Conservation (phyloP, 2,113 vertebrate species). For the Pungitius pungitius region DNA sequence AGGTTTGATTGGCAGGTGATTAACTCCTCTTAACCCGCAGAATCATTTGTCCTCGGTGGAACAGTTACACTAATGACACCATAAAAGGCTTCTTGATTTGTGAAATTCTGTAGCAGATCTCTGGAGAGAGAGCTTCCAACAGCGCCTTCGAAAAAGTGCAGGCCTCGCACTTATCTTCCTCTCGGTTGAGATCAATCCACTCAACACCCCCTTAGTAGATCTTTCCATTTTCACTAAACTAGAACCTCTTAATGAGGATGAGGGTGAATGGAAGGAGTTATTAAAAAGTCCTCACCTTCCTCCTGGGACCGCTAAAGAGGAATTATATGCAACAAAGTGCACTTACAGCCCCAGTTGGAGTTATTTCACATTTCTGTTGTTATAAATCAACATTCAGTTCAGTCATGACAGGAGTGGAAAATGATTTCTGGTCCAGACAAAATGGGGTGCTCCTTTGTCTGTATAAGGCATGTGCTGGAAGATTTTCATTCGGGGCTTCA, state of each 20-base stretch:
- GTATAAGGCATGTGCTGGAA: constrained; percentile 31
- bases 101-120: constrained; percentile 56
- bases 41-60: constrained; percentile 71
- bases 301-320: constrained; percentile 66
- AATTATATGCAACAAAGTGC: constrained; percentile 77
- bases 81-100: constrained; percentile 68
- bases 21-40: constrained; percentile 79
- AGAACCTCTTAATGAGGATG: constrained; percentile 75
- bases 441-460: constrained; percentile 43
- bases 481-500: constrained; percentile 54
- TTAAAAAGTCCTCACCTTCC: constrained; percentile 78
- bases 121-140: constrained; percentile 57
- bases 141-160: constrained; percentile 50
- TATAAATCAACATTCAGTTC: constrained; percentile 65
- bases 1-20: constrained; percentile 78
- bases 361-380: constrained; percentile 70
- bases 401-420: constrained; percentile 47
- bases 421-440: constrained; percentile 48
- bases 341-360: constrained; percentile 64
- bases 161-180: constrained; percentile 51
- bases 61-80: constrained; percentile 74
- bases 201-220: constrained; percentile 49
- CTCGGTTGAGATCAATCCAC: constrained; percentile 65
- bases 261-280: constrained; percentile 77
- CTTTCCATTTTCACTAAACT: constrained; percentile 60